Evolutionary conservation across 1,140 invertebrate genomes (phyloP).

Genomic region (Hirudo medicinalis): DNA sequence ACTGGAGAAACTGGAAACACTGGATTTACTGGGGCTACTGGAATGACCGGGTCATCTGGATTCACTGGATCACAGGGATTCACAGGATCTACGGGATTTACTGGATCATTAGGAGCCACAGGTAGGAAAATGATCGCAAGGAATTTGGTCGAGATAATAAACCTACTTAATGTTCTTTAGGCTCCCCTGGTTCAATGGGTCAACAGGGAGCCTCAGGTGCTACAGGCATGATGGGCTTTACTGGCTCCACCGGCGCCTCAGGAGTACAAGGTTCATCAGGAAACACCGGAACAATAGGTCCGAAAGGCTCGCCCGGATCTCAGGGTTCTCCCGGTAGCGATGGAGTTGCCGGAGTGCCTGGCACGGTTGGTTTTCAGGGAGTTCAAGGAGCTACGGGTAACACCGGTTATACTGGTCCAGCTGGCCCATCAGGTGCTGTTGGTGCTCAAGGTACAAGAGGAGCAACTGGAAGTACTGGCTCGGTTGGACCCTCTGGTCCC

Average conservation of each 20-base stretch:
- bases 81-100: conserved; percentile 8
- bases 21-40: conserved; percentile 16
- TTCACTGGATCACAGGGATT: not conserved
- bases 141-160: not conserved
- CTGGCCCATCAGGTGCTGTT: conserved; percentile 3
- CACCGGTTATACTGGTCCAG: conserved; percentile 12
- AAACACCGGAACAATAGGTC: conserved; percentile 8
- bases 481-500: conserved; percentile 19
- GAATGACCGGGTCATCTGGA: not conserved
- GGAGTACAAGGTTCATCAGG: conserved; percentile 2
- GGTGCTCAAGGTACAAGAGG: conserved; percentile 13
- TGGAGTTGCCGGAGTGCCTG: conserved; percentile 12
- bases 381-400: not conserved
- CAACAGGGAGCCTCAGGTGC: not conserved
- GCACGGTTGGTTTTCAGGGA: conserved; percentile 1
- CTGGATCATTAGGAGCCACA: conserved; percentile 12
- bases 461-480: conserved; percentile 17
- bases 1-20: conserved; percentile 20
- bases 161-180: not conserved
- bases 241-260: not conserved
- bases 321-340: conserved; percentile 11
- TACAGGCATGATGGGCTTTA: conserved; percentile 1
- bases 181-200: conserved; percentile 11
- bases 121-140: not conserved
- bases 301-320: conserved; percentile 13